Percentiles rank a stretch among this genome's conserved stretches.
Conservation (phyloP, 1,140 invertebrate genomes). For the Trachymyrmex septentrionalis region DNA sequence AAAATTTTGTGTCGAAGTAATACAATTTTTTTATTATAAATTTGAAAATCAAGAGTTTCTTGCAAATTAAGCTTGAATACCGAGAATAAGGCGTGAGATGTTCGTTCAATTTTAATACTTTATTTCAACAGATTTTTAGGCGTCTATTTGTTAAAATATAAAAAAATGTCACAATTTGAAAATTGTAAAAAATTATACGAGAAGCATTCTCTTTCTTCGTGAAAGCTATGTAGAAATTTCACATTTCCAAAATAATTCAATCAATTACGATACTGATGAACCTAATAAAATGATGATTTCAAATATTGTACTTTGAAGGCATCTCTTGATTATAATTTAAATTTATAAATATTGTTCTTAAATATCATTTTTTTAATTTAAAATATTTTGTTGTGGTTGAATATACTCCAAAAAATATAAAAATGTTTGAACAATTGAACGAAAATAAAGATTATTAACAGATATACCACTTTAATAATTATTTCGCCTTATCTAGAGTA, state of each 20-base stretch:
- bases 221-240: not conserved
- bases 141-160: not conserved
- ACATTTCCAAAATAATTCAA: conserved; percentile 14
- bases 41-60: not conserved
- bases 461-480: not conserved
- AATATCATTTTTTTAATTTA: not conserved
- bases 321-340: not conserved
- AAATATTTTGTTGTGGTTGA: not conserved
- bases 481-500: not conserved
- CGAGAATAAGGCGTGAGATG: no score
- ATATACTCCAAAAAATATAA: not conserved
- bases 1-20: not conserved
- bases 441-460: not conserved
- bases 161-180: not conserved
- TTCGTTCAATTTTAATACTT: not conserved
- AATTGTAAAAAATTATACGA: not conserved
- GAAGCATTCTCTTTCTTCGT: no score
- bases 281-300: not conserved
- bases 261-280: not conserved
- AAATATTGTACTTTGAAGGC: not conserved
- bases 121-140: not conserved
- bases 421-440: not conserved
- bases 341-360: conserved; percentile 13
- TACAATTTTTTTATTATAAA: not conserved
- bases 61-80: not conserved